Evolutionary conservation across 1,140 invertebrate species (phyloP).

Genomic region (Pollicipes pollicipes): DNA sequence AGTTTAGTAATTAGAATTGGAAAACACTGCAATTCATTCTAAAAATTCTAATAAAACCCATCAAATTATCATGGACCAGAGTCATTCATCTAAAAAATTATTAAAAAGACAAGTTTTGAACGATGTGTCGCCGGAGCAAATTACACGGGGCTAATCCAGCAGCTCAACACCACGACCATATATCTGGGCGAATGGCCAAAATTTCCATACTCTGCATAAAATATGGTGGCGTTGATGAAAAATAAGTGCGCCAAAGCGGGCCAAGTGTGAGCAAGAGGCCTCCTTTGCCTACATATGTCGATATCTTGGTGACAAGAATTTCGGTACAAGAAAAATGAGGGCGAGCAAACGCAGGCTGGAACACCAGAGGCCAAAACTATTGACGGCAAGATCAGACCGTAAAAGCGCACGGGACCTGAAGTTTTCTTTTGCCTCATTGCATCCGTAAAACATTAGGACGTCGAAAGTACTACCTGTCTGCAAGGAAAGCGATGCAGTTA

Average conservation of each 20-base stretch:
- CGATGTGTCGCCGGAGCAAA: not conserved
- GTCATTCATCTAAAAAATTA: not conserved
- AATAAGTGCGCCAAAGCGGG: not conserved
- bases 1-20: not conserved
- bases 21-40: constrained; percentile 2
- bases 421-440: too few relatives aligned
- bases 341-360: too few relatives aligned
- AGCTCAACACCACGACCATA: not conserved
- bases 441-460: too few relatives aligned
- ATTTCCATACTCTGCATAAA: not conserved
- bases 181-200: not conserved
- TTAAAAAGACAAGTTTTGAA: constrained; percentile 2
- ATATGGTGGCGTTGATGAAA: not conserved
- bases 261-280: not conserved
- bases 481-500: too few relatives aligned
- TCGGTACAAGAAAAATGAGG: not conserved
- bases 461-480: too few relatives aligned
- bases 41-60: not conserved
- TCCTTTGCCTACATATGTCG: not conserved
- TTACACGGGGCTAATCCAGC: not conserved
- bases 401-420: too few relatives aligned
- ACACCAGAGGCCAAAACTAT: too few relatives aligned
- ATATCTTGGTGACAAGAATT: not conserved
- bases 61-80: not conserved
- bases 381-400: too few relatives aligned